Evolutionary conservation across 1,140 invertebrate species (phyloP), one percentile per base, ranked within the genome.

Genomic region (Bombus terrestris): DNA sequence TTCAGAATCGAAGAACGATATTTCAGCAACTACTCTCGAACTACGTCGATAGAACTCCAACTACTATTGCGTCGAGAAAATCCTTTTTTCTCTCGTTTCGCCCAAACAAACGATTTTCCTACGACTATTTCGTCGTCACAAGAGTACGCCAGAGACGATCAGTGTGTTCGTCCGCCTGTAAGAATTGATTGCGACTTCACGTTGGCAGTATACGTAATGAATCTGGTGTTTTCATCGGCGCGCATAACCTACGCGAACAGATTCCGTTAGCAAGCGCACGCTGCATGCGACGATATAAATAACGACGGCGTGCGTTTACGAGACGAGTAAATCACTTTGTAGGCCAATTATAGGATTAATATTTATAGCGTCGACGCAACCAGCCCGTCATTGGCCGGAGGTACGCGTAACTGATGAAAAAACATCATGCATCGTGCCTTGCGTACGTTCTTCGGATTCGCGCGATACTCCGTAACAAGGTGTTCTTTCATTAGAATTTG

Each of bases 301-400:
- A 93, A 92, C 86, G 85, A 53, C 53, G 71, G 39, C 35, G 75
- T 91, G 93, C 89, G 92, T 93, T 94, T 91, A 92, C 88, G 77
- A 86, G 68, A 59, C 81, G 83, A 89, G 85, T 94, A 94, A 94
- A 94, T 94, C 92, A 94, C 91, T 92, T 91, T 88, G 86, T 89
- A 69, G 90, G 86, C 91, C 92, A 94, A 94, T 95, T 94, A 94
- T 92, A 90, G 88, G 90, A 93, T 94, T 93, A 93, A 93, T 94
- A 94, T 94, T 94, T 93, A 94, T 93, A 91, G 85, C 85, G 83
- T 72, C 81, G 22, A 78, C 39, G 76, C 75, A 72, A 84, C 72
- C 25, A 32, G 74, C 28, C 35, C 41, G 68, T 69, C 62, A 18
- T 77, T 79, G 85, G 72, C 62, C 74, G 59, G 37, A 76, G 73